Percentiles rank a stretch among this genome's conserved stretches.
These are phyloP conservation scores for Gryllus longicercus DNA, from an alignment of 2,888 invertebrate species.

Conservation along the genomic window DNA sequence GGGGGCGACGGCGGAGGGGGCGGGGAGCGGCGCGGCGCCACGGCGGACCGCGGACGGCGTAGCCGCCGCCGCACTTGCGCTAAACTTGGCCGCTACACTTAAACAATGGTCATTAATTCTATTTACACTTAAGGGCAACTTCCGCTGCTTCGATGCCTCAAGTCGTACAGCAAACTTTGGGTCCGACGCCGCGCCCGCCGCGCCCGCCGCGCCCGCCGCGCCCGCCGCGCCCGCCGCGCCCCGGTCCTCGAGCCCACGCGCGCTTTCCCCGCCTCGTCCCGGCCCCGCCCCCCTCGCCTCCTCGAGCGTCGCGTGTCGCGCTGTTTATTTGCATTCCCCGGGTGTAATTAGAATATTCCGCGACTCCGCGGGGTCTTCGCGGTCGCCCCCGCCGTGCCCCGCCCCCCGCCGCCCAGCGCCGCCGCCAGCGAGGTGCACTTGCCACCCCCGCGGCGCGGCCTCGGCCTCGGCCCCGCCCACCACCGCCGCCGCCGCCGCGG, in stretches of 20 bases:
- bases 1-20: no score
- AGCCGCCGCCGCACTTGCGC: not conserved
- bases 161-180: conserved; percentile 9
- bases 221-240: not conserved
- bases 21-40: no score
- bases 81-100: not conserved
- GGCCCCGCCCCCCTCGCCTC: not conserved
- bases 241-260: no score
- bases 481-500: not conserved
- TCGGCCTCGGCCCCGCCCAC: not conserved
- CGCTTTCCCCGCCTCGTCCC: no score
- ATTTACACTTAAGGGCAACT: conserved; percentile 9
- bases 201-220: not conserved
- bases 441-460: not conserved
- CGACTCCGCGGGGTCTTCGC: not conserved
- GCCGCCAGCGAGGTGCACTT: not conserved
- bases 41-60: not conserved
- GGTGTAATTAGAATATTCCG: conserved; percentile 17
- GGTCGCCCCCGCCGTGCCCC: not conserved
- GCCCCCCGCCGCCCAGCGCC: not conserved
- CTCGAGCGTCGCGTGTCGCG: not conserved
- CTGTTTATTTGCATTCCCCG: conserved; percentile 17
- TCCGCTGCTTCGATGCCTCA: conserved; percentile 17
- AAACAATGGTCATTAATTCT: conserved; percentile 17
- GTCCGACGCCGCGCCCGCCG: not conserved